Evolutionary conservation across 2,113 vertebrate species (phyloP).

Genomic region (Leiothrix lutea): DNA sequence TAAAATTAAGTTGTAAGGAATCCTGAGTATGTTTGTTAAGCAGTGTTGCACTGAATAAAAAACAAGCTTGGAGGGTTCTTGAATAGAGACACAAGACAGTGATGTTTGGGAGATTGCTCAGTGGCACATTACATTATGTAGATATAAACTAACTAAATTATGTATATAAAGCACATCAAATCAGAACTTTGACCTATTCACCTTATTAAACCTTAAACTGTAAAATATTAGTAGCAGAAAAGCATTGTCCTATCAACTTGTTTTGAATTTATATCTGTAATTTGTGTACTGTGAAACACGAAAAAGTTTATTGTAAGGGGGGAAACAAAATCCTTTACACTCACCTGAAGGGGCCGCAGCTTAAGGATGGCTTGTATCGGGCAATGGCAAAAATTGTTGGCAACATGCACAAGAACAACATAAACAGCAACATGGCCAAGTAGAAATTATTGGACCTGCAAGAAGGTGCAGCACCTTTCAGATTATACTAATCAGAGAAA

Average conservation of each 20-base stretch:
- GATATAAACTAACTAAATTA: not conserved
- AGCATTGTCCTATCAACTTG: not conserved
- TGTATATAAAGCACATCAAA: not conserved
- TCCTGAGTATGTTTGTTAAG: not conserved
- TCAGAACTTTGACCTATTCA: not conserved
- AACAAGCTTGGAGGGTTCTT: not conserved
- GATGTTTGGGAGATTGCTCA: not conserved
- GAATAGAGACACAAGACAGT: not conserved
- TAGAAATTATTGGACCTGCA: constrained; percentile 98
- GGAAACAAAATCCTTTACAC: not conserved
- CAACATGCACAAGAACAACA: constrained; percentile 97
- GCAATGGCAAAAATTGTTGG: constrained; percentile 95
- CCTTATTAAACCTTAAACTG: not conserved
- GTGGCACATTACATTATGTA: not conserved
- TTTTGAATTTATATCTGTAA: not conserved
- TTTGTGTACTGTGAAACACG: not conserved
- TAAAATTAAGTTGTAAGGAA: not conserved
- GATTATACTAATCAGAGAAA: not conserved
- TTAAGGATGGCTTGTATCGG: constrained; percentile 88
- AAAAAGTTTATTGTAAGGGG: not conserved
- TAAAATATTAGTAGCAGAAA: not conserved
- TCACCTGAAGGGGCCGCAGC: constrained; percentile 96
- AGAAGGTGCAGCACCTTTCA: not conserved
- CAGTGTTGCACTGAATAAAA: not conserved
- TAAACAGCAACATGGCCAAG: constrained; percentile 94